These are phyloP conservation scores for Athrips mouffetella DNA, from an alignment of 2,888 invertebrate species.

Conservation along the genomic window DNA sequence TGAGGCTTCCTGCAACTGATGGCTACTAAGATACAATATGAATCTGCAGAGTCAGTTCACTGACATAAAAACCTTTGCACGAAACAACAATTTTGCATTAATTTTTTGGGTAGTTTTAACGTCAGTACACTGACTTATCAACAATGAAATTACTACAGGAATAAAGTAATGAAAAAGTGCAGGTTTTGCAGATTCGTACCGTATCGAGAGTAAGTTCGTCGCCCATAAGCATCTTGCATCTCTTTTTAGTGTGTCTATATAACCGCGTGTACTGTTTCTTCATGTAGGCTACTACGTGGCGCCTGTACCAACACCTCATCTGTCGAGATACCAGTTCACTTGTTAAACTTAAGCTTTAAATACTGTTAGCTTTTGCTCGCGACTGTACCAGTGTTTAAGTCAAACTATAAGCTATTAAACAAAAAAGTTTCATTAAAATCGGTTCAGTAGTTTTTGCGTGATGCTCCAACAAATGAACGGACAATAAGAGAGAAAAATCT, in stretches of 20 bases:
- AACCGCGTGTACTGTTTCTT: constrained; percentile 45
- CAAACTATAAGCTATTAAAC: no score
- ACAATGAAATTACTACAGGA: not conserved
- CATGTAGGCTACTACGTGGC: constrained; percentile 49
- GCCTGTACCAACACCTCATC: constrained; percentile 40
- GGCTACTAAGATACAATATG: constrained; percentile 13
- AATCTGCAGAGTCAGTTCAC: constrained; percentile 10
- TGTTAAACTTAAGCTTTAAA: not conserved
- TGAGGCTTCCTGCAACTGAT: no score
- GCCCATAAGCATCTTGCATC: constrained; percentile 51
- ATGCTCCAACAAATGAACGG: no score
- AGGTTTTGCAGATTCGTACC: constrained; percentile 44
- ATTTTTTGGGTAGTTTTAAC: not conserved
- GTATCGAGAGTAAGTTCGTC: constrained; percentile 56
- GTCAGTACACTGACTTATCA: not conserved
- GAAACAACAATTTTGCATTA: not conserved
- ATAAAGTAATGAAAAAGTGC: not conserved
- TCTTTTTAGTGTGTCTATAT: constrained; percentile 50
- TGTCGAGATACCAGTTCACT: constrained; percentile 34
- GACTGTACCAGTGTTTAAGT: no score
- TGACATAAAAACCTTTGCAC: not conserved
- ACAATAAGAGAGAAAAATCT: no score
- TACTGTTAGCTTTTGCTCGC: no score
- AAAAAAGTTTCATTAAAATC: no score
- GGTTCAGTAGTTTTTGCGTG: no score